Evolutionary conservation across 2,113 vertebrate species (phyloP).

Genomic region (Podarcis cretensis): DNA sequence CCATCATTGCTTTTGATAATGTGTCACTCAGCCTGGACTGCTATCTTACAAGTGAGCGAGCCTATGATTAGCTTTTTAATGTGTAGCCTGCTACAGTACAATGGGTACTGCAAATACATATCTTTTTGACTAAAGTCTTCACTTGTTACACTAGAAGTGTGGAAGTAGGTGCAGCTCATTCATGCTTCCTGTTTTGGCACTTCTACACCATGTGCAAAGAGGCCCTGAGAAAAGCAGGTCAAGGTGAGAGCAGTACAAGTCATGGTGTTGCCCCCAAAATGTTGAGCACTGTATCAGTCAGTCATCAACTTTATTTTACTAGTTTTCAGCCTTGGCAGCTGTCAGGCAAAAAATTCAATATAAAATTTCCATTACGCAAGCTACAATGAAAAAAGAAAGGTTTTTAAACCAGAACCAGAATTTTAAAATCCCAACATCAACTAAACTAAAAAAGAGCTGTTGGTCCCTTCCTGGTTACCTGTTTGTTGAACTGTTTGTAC

Average conservation of each 20-base stretch:
- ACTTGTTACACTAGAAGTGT: neutral
- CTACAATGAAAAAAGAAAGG: no score
- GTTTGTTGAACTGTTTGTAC: no score
- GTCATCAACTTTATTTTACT: neutral
- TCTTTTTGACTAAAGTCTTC: neutral
- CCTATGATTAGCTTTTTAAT: constrained; percentile 32
- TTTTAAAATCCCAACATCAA: no score
- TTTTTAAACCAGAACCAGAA: no score
- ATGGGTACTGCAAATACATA: neutral
- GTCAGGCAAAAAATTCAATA: no score
- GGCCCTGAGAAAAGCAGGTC: neutral
- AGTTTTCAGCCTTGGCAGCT: no score
- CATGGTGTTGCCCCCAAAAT: neutral
- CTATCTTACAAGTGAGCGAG: constrained; percentile 94
- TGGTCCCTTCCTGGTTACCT: no score
- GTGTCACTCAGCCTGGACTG: constrained; percentile 95
- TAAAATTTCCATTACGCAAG: no score
- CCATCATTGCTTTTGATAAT: constrained; percentile 90
- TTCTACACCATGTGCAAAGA: neutral
- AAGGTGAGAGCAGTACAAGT: neutral
- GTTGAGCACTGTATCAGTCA: neutral
- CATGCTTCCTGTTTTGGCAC: neutral
- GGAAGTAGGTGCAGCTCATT: neutral
- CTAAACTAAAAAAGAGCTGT: no score
- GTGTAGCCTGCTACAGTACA: neutral